Percentiles rank a stretch among this genome's conserved stretches.
phyloP scores from a whole-genome alignment of 2,888 invertebrate species.

The Sarcophaga variegata region DNA sequence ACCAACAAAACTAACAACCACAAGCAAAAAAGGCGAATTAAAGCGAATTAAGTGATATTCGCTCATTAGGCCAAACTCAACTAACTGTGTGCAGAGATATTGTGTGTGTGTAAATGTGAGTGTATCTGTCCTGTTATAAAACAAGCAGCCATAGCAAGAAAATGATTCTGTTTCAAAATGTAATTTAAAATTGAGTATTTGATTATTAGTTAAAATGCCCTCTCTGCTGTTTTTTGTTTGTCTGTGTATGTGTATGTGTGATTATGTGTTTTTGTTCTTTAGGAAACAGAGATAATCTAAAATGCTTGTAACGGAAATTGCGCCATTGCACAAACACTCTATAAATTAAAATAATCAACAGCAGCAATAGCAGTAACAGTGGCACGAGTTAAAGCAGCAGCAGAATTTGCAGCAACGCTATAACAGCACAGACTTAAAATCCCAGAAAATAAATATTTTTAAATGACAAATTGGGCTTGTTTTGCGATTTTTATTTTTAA shows the following conservation, averaged over 20 bases:
- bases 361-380: background rate
- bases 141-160: background rate
- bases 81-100: background rate
- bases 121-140: background rate
- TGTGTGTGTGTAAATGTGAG: background rate
- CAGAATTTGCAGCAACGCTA: too few relatives aligned
- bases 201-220: constrained; percentile 52
- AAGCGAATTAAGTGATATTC: constrained; percentile 58
- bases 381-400: too few relatives aligned
- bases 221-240: background rate
- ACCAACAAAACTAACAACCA: background rate
- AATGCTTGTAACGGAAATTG: constrained; percentile 48
- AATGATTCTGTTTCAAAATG: constrained; percentile 21
- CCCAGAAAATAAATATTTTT: background rate
- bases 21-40: constrained; percentile 61
- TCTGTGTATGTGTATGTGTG: constrained; percentile 2
- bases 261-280: background rate
- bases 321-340: background rate
- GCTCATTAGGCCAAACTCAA: constrained; percentile 61
- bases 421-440: background rate
- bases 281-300: constrained; percentile 50
- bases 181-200: constrained; percentile 51
- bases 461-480: too few relatives aligned
- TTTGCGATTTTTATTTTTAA: too few relatives aligned
- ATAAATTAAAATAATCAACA: constrained; percentile 33